phyloP scores from a whole-genome alignment of 2,797 vertebrate genomes.

The Lacerta agilis region DNA sequence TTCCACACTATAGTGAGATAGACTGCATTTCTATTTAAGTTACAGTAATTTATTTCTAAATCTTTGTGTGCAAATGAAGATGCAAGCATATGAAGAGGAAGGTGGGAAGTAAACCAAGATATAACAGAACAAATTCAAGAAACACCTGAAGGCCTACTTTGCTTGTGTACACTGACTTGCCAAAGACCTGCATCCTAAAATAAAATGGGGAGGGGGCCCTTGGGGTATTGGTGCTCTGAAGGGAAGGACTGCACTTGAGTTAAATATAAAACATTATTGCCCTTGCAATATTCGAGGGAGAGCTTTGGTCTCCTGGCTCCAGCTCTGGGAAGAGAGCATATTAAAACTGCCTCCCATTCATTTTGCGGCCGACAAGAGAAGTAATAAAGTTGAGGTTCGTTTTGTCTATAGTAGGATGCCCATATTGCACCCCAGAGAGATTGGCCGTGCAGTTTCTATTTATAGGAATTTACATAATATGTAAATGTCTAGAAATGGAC shows the following conservation, averaged over 20 bases:
- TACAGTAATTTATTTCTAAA: neutral
- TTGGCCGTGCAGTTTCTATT: conserved; percentile 38
- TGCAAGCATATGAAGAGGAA: neutral
- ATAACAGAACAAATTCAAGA: neutral
- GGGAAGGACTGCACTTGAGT: conserved; percentile 49
- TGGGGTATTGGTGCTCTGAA: conserved; percentile 37
- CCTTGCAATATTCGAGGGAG: conserved; percentile 64
- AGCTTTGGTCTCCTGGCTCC: conserved; percentile 59
- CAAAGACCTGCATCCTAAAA: conserved; percentile 58
- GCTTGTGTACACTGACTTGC: conserved; percentile 44
- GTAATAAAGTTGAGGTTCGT: conserved; percentile 56
- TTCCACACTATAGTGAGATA: no score
- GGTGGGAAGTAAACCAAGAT: no score
- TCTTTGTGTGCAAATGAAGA: neutral
- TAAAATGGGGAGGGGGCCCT: conserved; percentile 58
- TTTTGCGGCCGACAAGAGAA: conserved; percentile 58
- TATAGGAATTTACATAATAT: neutral
- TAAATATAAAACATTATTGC: conserved; percentile 73
- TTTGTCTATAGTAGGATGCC: conserved; percentile 29
- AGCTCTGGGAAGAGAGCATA: conserved; percentile 60
- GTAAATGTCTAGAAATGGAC: conserved; percentile 14
- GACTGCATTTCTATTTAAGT: no score
- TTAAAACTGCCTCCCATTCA: conserved; percentile 67
- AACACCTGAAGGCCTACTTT: conserved; percentile 36
- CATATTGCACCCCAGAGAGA: conserved; percentile 39